These are phyloP conservation scores for Perca flavescens DNA, from an alignment of 2,113 vertebrate species.

Conservation along the genomic window DNA sequence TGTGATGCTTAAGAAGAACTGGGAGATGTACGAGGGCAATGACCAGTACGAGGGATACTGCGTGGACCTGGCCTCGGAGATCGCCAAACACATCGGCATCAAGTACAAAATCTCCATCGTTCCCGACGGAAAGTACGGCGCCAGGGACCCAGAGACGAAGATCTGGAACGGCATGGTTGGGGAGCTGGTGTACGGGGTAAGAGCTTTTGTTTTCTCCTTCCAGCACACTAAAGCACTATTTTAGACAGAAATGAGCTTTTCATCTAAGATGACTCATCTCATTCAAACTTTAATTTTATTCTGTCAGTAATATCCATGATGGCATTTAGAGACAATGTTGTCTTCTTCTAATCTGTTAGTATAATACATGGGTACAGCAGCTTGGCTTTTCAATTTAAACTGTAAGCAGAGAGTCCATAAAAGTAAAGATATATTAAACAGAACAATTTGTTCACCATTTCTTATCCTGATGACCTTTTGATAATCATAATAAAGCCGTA, in stretches of 20 bases:
- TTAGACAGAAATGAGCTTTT: not conserved
- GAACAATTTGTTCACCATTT: not conserved
- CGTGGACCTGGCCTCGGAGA: constrained; percentile 99
- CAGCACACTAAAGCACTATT: not conserved
- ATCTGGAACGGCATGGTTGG: constrained; percentile 99
- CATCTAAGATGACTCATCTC: constrained; percentile 10
- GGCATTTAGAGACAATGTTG: constrained; percentile 22
- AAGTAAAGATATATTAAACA: not conserved
- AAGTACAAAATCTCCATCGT: constrained; percentile 99
- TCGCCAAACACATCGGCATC: constrained; percentile 99
- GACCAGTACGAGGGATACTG: constrained; percentile 99
- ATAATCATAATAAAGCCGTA: not conserved
- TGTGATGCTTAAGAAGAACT: constrained; percentile 99
- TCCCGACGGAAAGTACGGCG: constrained; percentile 98
- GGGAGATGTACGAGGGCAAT: constrained; percentile 98
- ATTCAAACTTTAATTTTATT: constrained; percentile 29
- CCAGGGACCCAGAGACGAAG: constrained; percentile 98
- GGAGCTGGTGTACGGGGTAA: constrained; percentile 99
- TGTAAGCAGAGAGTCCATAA: not conserved
- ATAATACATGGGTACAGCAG: not conserved
- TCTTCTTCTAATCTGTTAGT: not conserved
- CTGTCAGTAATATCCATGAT: constrained; percentile 36
- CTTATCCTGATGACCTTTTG: not conserved
- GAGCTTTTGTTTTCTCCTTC: constrained; percentile 41
- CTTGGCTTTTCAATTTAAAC: not conserved